Conservation (phyloP, 1,140 invertebrate species). For the Bactericera cockerelli region DNA sequence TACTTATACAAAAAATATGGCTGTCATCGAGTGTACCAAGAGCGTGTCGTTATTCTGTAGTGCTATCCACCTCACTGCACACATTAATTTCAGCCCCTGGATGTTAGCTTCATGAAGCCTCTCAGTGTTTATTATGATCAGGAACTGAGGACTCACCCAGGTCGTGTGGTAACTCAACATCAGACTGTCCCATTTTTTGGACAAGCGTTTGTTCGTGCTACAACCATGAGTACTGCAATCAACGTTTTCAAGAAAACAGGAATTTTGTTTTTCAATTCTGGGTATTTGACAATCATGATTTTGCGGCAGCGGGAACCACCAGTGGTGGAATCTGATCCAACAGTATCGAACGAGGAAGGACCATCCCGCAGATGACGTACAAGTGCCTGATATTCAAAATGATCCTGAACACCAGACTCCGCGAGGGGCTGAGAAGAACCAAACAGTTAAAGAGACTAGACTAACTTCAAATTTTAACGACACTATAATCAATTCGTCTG, state of each 20-base stretch:
- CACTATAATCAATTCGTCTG: too few relatives aligned
- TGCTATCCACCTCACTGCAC: slow-evolving; percentile 28
- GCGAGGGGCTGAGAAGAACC: too few relatives aligned
- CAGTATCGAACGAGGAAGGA: too few relatives aligned
- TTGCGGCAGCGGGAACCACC: too few relatives aligned
- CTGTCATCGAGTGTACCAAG: slow-evolving; percentile 18
- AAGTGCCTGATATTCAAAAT: too few relatives aligned
- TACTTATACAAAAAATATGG: slow-evolving; percentile 17
- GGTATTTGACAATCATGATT: background rate
- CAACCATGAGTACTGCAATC: background rate
- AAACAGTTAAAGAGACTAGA: too few relatives aligned
- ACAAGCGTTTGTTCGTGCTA: background rate
- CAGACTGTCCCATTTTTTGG: background rate
- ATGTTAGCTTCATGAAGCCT: slow-evolving; percentile 22
- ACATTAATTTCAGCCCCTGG: slow-evolving; percentile 29
- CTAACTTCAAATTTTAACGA: too few relatives aligned
- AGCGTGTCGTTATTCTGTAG: slow-evolving; percentile 22
- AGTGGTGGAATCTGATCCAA: too few relatives aligned
- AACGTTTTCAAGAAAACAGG: background rate
- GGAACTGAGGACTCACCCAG: background rate
- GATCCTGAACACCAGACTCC: too few relatives aligned
- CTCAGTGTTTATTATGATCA: background rate
- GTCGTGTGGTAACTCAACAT: background rate
- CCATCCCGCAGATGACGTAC: too few relatives aligned
- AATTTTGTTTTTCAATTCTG: background rate